Evolutionary conservation across 2,888 invertebrate genomes (phyloP).

Genomic region (Atherix ibis): DNA sequence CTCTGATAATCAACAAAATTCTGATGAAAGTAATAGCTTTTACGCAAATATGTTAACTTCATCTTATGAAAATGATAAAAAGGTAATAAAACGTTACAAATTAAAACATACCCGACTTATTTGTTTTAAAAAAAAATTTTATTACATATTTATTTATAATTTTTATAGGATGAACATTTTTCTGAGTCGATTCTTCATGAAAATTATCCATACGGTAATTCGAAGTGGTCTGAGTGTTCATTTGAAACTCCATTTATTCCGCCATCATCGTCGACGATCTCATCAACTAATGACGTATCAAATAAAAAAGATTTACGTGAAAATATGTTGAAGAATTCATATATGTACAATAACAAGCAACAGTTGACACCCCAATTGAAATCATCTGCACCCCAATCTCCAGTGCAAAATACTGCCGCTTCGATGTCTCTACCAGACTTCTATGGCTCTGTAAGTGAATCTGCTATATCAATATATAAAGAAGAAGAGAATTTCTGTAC

Average conservation of each 20-base stretch:
- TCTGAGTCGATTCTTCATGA: too few relatives aligned
- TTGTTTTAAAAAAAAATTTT: not conserved
- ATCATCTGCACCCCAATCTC: constrained; percentile 5
- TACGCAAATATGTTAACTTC: constrained; percentile 20
- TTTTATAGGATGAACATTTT: too few relatives aligned
- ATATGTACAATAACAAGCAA: too few relatives aligned
- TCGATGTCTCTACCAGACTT: constrained; percentile 5
- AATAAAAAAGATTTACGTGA: constrained; percentile 9
- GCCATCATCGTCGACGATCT: constrained; percentile 6
- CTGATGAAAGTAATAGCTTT: constrained; percentile 22
- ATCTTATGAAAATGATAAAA: constrained; percentile 11
- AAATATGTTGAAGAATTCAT: constrained; percentile 11
- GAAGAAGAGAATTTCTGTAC: not conserved
- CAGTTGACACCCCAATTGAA: not conserved
- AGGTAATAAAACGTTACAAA: too few relatives aligned
- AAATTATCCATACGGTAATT: constrained; percentile 15
- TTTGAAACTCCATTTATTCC: constrained; percentile 13
- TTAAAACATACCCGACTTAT: constrained; percentile 9
- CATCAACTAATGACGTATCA: not conserved
- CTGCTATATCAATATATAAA: too few relatives aligned
- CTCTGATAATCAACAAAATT: constrained; percentile 14
- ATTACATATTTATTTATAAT: too few relatives aligned
- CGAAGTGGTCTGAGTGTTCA: constrained; percentile 23
- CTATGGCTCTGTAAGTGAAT: too few relatives aligned
- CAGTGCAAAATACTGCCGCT: too few relatives aligned